Conservation (phyloP, 2,113 vertebrate species). For the Erythrolamprus reginae region DNA sequence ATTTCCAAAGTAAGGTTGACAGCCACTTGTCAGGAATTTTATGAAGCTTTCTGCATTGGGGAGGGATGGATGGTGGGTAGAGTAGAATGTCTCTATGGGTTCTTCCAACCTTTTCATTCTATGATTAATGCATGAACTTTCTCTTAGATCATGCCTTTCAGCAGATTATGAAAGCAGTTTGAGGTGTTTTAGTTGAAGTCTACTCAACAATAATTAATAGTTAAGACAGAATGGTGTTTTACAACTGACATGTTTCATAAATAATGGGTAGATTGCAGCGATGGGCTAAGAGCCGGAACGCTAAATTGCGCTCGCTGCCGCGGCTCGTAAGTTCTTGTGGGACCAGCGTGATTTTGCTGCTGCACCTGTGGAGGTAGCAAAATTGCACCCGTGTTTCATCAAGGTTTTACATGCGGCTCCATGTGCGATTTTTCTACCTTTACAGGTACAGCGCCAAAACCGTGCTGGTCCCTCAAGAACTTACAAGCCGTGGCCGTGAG, state of each 20-base stretch:
- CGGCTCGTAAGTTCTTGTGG: too few species aligned
- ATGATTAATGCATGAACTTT: not conserved
- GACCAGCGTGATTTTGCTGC: too few species aligned
- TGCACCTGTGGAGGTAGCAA: too few species aligned
- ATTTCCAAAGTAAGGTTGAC: not conserved
- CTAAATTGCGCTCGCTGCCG: too few species aligned
- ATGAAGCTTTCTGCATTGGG: not conserved
- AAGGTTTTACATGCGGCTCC: too few species aligned
- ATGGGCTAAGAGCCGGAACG: too few species aligned
- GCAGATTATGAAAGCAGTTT: not conserved
- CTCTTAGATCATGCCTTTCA: not conserved
- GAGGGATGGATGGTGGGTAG: not conserved
- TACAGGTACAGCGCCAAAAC: too few species aligned
- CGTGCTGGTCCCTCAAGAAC: too few species aligned
- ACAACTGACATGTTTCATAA: not conserved
- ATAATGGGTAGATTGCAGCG: not conserved
- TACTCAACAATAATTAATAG: not conserved
- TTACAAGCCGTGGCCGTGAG: too few species aligned
- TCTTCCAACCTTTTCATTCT: not conserved
- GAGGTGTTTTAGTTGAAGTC: not conserved
- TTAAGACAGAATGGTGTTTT: not conserved
- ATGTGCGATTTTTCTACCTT: too few species aligned
- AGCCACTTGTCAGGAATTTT: not conserved
- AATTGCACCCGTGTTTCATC: too few species aligned
- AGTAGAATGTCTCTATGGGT: not conserved